phyloP scores from a whole-genome alignment of 2,797 vertebrate genomes.

The Typhlichthys eigenmanni region DNA sequence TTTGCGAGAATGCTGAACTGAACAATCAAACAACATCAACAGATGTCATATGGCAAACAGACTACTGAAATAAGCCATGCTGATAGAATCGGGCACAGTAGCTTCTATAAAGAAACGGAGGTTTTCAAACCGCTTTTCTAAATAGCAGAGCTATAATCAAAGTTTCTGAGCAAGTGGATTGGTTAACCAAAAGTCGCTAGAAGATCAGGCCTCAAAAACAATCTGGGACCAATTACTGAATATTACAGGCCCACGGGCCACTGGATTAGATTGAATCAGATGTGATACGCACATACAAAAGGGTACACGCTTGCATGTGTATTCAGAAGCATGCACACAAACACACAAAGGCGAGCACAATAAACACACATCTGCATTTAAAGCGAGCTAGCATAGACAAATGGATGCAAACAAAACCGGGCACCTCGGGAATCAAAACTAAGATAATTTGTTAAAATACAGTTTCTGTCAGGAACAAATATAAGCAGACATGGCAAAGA shows the following conservation, averaged over 20 bases:
- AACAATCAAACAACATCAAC: slow-evolving; percentile 36
- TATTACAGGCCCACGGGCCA: slow-evolving; percentile 70
- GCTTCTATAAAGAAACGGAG: slow-evolving; percentile 69
- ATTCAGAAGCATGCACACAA: slow-evolving; percentile 10
- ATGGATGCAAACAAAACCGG: background rate
- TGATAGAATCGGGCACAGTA: slow-evolving; percentile 57
- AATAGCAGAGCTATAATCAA: slow-evolving; percentile 71
- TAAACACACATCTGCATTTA: background rate
- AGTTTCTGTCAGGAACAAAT: too few species aligned
- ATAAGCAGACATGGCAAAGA: background rate
- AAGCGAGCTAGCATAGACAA: background rate
- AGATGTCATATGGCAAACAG: slow-evolving; percentile 55
- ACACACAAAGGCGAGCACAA: background rate
- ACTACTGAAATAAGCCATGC: slow-evolving; percentile 43
- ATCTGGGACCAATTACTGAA: slow-evolving; percentile 74
- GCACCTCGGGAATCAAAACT: slow-evolving; percentile 9
- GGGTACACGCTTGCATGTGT: slow-evolving; percentile 37
- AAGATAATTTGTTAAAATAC: slow-evolving; percentile 13
- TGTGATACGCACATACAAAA: slow-evolving; percentile 46
- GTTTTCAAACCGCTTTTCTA: slow-evolving; percentile 65
- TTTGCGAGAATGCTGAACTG: background rate
- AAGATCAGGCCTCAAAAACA: slow-evolving; percentile 73
- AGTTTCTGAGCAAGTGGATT: slow-evolving; percentile 75
- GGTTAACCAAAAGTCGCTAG: slow-evolving; percentile 68
- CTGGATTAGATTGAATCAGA: slow-evolving; percentile 59